phyloP scores from a whole-genome alignment of 2,113 vertebrate genomes.

The Rhipidura dahli region DNA sequence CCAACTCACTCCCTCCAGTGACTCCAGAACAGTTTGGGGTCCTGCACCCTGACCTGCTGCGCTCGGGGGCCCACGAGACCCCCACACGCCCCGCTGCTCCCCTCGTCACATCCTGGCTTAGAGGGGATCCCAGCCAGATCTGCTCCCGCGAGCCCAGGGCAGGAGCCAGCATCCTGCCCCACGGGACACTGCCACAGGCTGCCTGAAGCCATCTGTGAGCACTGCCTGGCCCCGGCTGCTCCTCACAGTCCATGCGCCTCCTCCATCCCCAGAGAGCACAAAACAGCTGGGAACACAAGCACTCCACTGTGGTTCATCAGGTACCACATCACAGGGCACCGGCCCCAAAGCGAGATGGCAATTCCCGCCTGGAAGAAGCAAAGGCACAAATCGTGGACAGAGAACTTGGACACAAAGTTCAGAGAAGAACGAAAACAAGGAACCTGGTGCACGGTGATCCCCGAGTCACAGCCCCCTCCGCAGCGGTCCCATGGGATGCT shows the following conservation, averaged over 20 bases:
- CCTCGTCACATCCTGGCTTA: neutral
- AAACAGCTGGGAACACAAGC: fast-evolving
- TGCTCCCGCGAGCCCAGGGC: neutral
- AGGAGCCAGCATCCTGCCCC: fast-evolving
- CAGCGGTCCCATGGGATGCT: neutral
- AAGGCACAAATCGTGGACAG: neutral
- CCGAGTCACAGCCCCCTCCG: fast-evolving
- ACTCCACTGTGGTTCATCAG: fast-evolving
- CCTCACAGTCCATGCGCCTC: neutral
- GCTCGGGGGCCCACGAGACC: fast-evolving
- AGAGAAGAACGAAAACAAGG: neutral
- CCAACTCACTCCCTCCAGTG: fast-evolving
- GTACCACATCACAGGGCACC: neutral
- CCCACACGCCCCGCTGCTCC: fast-evolving
- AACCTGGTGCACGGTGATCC: neutral
- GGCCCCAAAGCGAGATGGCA: fast-evolving
- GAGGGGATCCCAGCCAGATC: neutral
- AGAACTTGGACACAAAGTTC: neutral
- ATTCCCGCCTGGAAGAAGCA: neutral
- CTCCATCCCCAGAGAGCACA: neutral
- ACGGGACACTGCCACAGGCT: fast-evolving
- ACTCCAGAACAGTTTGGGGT: neutral
- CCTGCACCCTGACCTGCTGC: neutral
- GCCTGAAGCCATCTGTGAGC: neutral
- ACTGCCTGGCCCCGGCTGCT: neutral